phyloP scores from a whole-genome alignment of 2,888 invertebrate species.

The Drosophila ochracea region DNA sequence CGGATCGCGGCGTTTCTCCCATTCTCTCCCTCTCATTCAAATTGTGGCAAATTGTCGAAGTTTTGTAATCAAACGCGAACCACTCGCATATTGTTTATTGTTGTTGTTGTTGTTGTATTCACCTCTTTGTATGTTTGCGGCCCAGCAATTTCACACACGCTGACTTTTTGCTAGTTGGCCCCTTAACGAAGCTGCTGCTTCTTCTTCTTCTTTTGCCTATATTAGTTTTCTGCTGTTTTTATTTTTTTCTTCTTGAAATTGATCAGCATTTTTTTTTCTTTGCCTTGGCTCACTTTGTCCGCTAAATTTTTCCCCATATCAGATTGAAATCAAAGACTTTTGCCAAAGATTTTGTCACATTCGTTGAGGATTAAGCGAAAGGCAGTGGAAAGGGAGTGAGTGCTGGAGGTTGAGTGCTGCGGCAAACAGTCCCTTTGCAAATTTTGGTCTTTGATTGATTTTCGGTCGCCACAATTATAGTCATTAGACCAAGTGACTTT shows the following conservation, averaged over 20 bases:
- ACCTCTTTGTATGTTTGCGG: constrained; percentile 15
- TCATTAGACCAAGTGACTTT: constrained; percentile 62
- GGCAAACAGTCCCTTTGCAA: constrained; percentile 3
- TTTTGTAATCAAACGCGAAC: constrained; percentile 70
- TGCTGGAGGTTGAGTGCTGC: not conserved
- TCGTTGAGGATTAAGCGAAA: constrained; percentile 32
- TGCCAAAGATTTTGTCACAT: constrained; percentile 62
- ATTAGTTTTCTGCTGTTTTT: constrained; percentile 16
- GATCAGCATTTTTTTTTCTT: constrained; percentile 6
- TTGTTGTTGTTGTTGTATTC: not conserved
- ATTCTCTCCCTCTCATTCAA: constrained; percentile 39
- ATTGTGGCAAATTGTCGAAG: constrained; percentile 72
- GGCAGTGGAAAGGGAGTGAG: not conserved
- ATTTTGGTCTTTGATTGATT: constrained; percentile 40
- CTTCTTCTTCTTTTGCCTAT: constrained; percentile 9
- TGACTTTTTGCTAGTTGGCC: constrained; percentile 50
- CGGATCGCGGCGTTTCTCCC: constrained; percentile 36
- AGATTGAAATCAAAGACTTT: constrained; percentile 26
- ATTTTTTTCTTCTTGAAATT: constrained; percentile 4
- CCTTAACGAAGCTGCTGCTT: constrained; percentile 22
- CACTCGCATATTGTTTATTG: constrained; percentile 22
- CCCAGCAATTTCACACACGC: constrained; percentile 63
- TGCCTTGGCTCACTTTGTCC: constrained; percentile 12
- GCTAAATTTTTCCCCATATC: constrained; percentile 15
- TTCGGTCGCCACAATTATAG: constrained; percentile 29